A percentile compares a stretch with the other conserved stretches of the same genome.
Conservation (phyloP, 2,888 invertebrate species). For the Baronia brevicornis region DNA sequence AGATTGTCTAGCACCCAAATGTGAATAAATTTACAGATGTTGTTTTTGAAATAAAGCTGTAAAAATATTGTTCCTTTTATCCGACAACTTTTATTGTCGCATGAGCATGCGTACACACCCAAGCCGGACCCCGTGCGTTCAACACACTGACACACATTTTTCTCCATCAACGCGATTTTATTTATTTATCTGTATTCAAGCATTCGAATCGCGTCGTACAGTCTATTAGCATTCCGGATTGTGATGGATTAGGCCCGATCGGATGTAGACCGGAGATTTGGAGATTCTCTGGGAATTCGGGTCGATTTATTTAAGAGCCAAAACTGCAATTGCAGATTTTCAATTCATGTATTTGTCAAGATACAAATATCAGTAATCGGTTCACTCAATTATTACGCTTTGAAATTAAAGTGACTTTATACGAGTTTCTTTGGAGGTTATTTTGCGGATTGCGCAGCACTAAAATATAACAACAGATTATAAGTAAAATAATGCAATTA, state of each 20-base stretch:
- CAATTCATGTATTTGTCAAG: no score
- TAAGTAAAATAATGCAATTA: no score
- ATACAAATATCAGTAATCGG: background rate
- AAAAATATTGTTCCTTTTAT: no score
- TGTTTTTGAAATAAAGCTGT: no score
- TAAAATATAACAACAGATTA: no score
- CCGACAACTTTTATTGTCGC: background rate
- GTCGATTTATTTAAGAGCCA: constrained; percentile 16
- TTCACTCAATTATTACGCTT: no score
- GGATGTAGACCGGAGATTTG: constrained; percentile 20
- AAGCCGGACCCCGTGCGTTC: constrained; percentile 33
- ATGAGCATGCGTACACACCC: constrained; percentile 25
- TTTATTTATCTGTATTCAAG: constrained; percentile 53
- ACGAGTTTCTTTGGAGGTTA: no score
- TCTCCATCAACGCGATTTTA: constrained; percentile 46
- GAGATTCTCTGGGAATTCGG: constrained; percentile 17
- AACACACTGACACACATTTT: constrained; percentile 65
- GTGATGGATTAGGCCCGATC: constrained; percentile 27
- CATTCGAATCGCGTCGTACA: constrained; percentile 36
- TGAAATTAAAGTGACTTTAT: no score
- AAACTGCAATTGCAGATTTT: no score
- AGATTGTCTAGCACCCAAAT: no score
- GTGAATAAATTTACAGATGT: no score
- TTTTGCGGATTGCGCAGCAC: no score
- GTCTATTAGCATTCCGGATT: constrained; percentile 37